These are phyloP conservation scores for Rhabdornis inornatus DNA, from an alignment of 2,113 vertebrate genomes.

Conservation along the genomic window DNA sequence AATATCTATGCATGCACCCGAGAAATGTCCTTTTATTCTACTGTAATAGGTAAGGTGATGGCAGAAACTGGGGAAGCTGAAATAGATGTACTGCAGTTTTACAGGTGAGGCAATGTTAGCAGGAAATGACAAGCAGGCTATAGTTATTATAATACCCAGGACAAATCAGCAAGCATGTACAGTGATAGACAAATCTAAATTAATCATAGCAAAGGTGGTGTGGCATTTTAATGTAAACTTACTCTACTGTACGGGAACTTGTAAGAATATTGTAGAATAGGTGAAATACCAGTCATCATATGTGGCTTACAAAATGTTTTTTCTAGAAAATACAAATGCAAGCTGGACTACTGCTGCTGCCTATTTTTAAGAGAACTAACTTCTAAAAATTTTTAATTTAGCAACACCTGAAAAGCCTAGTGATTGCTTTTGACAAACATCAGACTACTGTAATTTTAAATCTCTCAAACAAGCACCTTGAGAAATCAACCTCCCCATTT, in stretches of 20 bases:
- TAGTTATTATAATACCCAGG: conserved; percentile 75
- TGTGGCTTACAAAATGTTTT: conserved; percentile 22
- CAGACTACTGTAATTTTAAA: conserved; percentile 7
- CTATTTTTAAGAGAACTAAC: background rate
- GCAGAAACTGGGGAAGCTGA: conserved; percentile 42
- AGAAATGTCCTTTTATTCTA: conserved; percentile 62
- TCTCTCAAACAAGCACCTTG: background rate
- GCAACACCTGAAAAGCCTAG: conserved; percentile 34
- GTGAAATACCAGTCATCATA: background rate
- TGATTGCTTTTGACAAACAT: conserved; percentile 34
- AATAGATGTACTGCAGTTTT: conserved; percentile 64
- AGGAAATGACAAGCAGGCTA: conserved; percentile 68
- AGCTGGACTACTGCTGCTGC: conserved; percentile 18
- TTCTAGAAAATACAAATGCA: conserved; percentile 14
- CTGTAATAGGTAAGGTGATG: conserved; percentile 44
- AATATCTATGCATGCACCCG: conserved; percentile 25
- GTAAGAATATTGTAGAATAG: conserved; percentile 25
- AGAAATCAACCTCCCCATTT: background rate
- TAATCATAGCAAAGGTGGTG: conserved; percentile 62
- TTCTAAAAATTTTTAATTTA: conserved; percentile 4
- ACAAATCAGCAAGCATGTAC: conserved; percentile 69
- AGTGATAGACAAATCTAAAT: conserved; percentile 77
- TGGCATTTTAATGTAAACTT: conserved; percentile 74
- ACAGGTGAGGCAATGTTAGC: conserved; percentile 64
- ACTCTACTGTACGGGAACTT: conserved; percentile 29